Base-by-base conservation (phyloP, 2,113 vertebrate species). In the Takifugu bimaculatus region DNA sequence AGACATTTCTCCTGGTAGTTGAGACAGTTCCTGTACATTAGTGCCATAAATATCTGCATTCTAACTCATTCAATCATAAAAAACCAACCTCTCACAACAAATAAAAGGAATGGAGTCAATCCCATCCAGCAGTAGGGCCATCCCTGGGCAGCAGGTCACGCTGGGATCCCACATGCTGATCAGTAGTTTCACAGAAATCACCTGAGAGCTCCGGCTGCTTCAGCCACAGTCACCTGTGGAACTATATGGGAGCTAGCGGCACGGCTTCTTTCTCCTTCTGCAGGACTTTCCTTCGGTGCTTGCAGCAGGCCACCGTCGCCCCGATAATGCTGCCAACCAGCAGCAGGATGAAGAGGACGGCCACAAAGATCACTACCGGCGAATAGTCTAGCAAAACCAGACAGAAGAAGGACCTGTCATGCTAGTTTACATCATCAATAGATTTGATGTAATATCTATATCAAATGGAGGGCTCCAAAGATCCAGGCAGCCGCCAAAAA, bases 131-230 rank as follows among this genome's bases (percentile, higher is more conserved):
- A 54, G 0, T 1, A 32, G n/a, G n/a, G 65, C 48, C 14, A 47
- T 20, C 25, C 44, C 15, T 47, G 14, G 51, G 28, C 32, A 72
- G 53, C 10, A 29, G 20, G 20, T 20, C 20, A 20, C 20, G 20
- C 20, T 20, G 20, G 20, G 20, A 20, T 20, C 20, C 20, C 20
- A 20, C 51, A 67, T 32, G 58, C 70, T 57, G n/a, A 63, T 26
- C 51, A 42, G 51, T 15, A 65, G 92, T 92, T 93, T 93, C 92
- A 89, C 13, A 90, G 90, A 92, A 95, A 93, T 91, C 82, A 65
- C 69, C 66, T 39, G 77, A 72, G 87, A 65, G 68, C 57, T 56
- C 7, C 32, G 50, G 13, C 27, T 32, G 32, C 32, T 60, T 4
- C 45, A 47, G 6, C 5, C 20, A n/a, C 29, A 14, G 26, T 20